Conservation (phyloP, 2,797 vertebrate genomes). For the Enteromius viviparus region DNA sequence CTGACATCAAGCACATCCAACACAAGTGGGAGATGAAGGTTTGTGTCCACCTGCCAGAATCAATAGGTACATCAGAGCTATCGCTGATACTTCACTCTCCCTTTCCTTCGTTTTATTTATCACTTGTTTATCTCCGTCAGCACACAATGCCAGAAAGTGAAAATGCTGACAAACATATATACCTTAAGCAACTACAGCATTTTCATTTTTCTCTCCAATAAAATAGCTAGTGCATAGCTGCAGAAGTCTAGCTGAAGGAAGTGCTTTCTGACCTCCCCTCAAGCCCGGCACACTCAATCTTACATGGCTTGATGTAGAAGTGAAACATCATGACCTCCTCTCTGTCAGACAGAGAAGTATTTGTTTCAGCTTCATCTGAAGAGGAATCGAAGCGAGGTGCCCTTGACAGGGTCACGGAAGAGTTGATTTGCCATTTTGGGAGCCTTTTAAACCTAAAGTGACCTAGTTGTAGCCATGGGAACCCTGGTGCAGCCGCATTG, state of each 20-base stretch:
- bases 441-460: conserved; percentile 53
- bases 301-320: conserved; percentile 35
- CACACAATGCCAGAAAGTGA: conserved; percentile 68
- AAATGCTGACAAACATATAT: conserved; percentile 76
- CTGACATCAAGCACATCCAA: conserved; percentile 65
- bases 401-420: conserved; percentile 50
- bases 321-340: conserved; percentile 47
- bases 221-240: conserved; percentile 31
- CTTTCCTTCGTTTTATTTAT: conserved; percentile 69
- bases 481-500: neutral
- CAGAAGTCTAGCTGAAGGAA: conserved; percentile 34
- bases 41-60: conserved; percentile 74
- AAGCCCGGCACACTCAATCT: conserved; percentile 19
- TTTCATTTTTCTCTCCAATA: conserved; percentile 67
- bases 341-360: conserved; percentile 40
- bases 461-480: conserved; percentile 56
- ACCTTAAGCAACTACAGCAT: conserved; percentile 62
- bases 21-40: conserved; percentile 53
- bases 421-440: conserved; percentile 57
- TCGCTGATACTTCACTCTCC: conserved; percentile 73
- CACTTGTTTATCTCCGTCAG: conserved; percentile 69
- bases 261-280: conserved; percentile 48
- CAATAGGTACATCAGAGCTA: conserved; percentile 77
- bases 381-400: conserved; percentile 41
- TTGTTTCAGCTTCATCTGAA: conserved; percentile 44